These are phyloP conservation scores for Malthinus seriepunctatus DNA, from an alignment of 2,888 invertebrate species.

Conservation along the genomic window DNA sequence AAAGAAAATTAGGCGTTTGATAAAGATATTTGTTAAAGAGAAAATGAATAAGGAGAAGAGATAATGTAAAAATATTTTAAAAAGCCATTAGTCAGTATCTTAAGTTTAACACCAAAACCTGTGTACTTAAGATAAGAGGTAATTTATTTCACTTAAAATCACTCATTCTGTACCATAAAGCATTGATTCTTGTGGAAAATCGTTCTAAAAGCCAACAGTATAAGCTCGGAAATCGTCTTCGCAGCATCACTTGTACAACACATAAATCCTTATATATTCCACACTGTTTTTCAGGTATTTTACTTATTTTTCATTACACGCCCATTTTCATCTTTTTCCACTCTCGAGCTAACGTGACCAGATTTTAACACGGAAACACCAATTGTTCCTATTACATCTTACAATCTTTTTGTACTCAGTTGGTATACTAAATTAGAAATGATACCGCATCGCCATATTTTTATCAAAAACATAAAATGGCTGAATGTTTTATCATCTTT, in stretches of 20 bases:
- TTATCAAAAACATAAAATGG: constrained; percentile 19
- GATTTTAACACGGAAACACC: constrained; percentile 13
- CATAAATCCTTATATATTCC: constrained; percentile 25
- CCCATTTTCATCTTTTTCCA: constrained; percentile 11
- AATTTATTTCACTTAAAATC: constrained; percentile 31
- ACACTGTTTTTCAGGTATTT: constrained; percentile 20
- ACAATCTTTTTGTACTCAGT: constrained; percentile 22
- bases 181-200: constrained; percentile 17
- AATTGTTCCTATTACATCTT: constrained; percentile 19
- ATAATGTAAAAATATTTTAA: constrained; percentile 7
- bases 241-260: constrained; percentile 24
- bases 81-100: constrained; percentile 21
- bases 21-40: too few species aligned
- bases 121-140: constrained; percentile 31
- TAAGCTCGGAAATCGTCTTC: constrained; percentile 19
- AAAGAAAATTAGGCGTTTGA: too few species aligned
- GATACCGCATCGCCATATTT: constrained; percentile 22
- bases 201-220: constrained; percentile 9
- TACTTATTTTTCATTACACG: constrained; percentile 21
- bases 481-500: constrained; percentile 25
- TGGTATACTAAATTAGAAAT: constrained; percentile 21
- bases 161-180: constrained; percentile 28
- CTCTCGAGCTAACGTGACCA: constrained; percentile 9
- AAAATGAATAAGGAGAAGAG: too few species aligned
- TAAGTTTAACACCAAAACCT: constrained; percentile 20